Evolutionary conservation across 2,888 invertebrate species (phyloP).

Genomic region (Axea sp.): DNA sequence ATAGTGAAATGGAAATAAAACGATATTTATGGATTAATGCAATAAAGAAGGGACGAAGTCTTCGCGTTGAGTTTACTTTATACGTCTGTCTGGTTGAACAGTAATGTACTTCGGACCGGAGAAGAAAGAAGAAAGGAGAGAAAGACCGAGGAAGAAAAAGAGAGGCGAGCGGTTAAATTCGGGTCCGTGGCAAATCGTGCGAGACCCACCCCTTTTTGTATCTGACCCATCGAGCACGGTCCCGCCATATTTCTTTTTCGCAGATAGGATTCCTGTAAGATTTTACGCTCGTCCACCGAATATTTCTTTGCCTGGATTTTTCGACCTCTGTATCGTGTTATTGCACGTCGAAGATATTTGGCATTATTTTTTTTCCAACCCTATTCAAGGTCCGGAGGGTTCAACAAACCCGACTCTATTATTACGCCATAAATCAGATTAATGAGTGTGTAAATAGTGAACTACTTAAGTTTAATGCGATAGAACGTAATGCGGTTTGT

Average conservation of each 20-base stretch:
- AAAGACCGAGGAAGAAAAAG: conserved; percentile 45
- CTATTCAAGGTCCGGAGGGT: conserved; percentile 32
- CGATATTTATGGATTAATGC: conserved; percentile 53
- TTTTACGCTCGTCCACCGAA: conserved; percentile 67
- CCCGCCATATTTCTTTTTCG: conserved; percentile 60
- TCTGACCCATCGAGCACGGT: conserved; percentile 57
- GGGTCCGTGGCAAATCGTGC: conserved; percentile 74
- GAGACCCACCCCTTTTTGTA: conserved; percentile 71
- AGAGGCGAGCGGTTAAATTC: conserved; percentile 49
- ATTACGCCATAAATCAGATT: conserved; percentile 57
- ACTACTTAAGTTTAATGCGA: conserved; percentile 23
- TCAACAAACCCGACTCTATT: conserved; percentile 53
- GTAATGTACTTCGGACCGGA: conserved; percentile 49
- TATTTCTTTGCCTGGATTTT: conserved; percentile 44
- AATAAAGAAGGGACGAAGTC: conserved; percentile 39
- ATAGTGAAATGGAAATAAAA: conserved; percentile 56
- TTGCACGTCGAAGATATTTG: conserved; percentile 43
- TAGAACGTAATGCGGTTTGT: conserved; percentile 10
- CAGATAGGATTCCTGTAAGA: conserved; percentile 68
- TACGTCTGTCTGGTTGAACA: conserved; percentile 56
- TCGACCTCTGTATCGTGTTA: conserved; percentile 37
- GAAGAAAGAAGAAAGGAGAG: conserved; percentile 40
- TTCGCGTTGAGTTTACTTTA: conserved; percentile 55
- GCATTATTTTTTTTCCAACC: conserved; percentile 33
- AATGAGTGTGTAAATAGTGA: conserved; percentile 43